Evolutionary conservation across 2,113 vertebrate genomes (phyloP), one percentile per base, ranked within the genome.

Genomic region (Hemichromis elongatus): DNA sequence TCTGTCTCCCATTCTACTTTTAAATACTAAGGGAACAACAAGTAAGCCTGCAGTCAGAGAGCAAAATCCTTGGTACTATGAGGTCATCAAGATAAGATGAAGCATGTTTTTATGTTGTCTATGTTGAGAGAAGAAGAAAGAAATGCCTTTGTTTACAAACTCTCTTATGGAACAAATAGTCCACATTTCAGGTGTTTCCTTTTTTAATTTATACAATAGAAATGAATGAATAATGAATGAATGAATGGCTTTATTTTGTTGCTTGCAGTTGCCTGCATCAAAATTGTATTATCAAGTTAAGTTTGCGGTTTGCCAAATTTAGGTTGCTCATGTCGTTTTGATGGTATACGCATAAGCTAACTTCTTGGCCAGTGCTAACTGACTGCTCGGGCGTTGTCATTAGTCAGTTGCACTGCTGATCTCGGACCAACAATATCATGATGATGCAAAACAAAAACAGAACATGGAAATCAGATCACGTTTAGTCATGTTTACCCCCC

Each of bases 81-180:
- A 59, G 56, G 9, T 33, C 28, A 59, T 33, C 18, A 59, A 59
- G 28, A 28, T 33, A 59, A 59, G 56, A 59, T 33, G 16, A n/a
- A n/a, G n/a, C n/a, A n/a, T n/a, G n/a, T n/a, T n/a, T n/a, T n/a
- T n/a, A n/a, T n/a, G n/a, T n/a, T n/a, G n/a, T n/a, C n/a, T n/a
- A n/a, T n/a, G n/a, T n/a, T n/a, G n/a, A n/a, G 1, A 10, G 35
- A 0, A 2, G 37, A 37, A 63, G 33, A 63, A 66, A 68, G 28
- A 24, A 24, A 24, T 42, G 35, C 12, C 8, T 68, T 68, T 68
- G 11, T 42, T 16, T 11, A 40, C 40, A 66, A 66, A 40, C 1
- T 66, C 61, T 9, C 1, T 1, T 68, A 11, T 68, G 35, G 35
- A 68, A 68, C 35, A 68, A 68, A 68, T 24, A 16, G 61, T 68